Evolutionary conservation across 2,113 vertebrate genomes (phyloP).

Genomic region (Irena cyanogastra): DNA sequence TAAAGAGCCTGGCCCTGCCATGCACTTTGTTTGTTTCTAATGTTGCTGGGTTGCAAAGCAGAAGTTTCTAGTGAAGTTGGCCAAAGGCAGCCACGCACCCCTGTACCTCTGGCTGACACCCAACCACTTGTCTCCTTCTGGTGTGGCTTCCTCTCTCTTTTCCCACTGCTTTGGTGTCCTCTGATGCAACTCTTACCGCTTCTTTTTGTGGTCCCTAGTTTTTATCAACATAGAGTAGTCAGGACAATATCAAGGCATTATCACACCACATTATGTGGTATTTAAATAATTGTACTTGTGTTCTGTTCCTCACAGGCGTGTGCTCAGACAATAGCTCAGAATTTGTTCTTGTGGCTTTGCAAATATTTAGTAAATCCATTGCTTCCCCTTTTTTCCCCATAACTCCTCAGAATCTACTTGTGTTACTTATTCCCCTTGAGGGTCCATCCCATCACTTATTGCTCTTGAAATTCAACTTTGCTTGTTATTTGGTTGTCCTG

Average conservation of each 20-base stretch:
- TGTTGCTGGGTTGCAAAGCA: neutral
- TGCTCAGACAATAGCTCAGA: neutral
- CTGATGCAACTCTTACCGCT: neutral
- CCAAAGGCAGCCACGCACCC: fast-evolving
- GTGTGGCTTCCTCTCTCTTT: neutral
- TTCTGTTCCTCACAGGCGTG: neutral
- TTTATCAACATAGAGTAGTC: neutral
- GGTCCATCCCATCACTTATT: neutral
- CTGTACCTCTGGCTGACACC: neutral
- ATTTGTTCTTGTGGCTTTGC: neutral
- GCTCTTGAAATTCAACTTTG: neutral
- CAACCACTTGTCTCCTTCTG: neutral
- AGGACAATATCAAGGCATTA: neutral
- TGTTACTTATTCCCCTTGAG: neutral
- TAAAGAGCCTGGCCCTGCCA: neutral
- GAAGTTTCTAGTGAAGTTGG: neutral
- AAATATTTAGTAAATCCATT: neutral
- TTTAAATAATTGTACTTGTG: neutral
- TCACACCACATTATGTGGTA: neutral
- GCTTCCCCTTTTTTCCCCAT: neutral
- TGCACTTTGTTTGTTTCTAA: neutral
- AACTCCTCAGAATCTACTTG: neutral
- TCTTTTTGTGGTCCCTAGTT: neutral
- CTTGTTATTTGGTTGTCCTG: neutral
- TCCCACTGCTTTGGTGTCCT: neutral